phyloP scores from a whole-genome alignment of 2,888 invertebrate genomes.

The Drosophila silvestris region DNA sequence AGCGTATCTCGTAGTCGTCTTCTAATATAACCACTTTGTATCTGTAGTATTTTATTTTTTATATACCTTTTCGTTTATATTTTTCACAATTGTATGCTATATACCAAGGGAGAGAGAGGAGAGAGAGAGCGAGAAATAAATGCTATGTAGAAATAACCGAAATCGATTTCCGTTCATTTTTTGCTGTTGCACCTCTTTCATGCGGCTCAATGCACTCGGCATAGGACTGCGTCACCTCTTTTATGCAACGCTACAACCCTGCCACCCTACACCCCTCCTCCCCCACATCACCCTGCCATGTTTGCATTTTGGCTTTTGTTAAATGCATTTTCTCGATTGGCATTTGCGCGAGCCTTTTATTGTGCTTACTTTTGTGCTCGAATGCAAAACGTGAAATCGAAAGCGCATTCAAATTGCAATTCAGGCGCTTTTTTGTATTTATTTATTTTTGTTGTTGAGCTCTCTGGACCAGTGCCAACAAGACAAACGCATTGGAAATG shows the following conservation, averaged over 20 bases:
- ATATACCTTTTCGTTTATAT: constrained; percentile 6
- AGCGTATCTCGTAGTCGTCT: constrained; percentile 3
- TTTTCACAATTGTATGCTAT: constrained; percentile 2
- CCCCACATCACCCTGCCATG: background rate
- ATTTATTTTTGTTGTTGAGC: background rate
- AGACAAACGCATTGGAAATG: constrained; percentile 22
- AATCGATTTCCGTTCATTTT: constrained; percentile 71
- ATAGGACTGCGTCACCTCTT: constrained; percentile 49
- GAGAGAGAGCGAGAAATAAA: constrained; percentile 20
- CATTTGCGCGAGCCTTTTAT: constrained; percentile 52
- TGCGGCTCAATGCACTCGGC: constrained; percentile 57
- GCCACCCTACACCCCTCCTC: background rate
- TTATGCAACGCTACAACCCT: constrained; percentile 43
- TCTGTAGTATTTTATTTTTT: constrained; percentile 4
- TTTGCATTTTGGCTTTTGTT: constrained; percentile 51
- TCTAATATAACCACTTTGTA: background rate
- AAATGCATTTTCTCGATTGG: constrained; percentile 63
- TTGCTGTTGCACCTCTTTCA: constrained; percentile 33
- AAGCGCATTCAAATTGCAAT: constrained; percentile 54
- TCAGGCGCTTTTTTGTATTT: background rate
- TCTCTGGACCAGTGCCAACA: constrained; percentile 15
- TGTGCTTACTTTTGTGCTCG: constrained; percentile 37
- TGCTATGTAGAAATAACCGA: constrained; percentile 44
- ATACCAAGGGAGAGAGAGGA: background rate
- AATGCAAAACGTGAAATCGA: constrained; percentile 49